Base-by-base conservation (phyloP, 2,113 vertebrate species). In the Nipponia nippon region DNA sequence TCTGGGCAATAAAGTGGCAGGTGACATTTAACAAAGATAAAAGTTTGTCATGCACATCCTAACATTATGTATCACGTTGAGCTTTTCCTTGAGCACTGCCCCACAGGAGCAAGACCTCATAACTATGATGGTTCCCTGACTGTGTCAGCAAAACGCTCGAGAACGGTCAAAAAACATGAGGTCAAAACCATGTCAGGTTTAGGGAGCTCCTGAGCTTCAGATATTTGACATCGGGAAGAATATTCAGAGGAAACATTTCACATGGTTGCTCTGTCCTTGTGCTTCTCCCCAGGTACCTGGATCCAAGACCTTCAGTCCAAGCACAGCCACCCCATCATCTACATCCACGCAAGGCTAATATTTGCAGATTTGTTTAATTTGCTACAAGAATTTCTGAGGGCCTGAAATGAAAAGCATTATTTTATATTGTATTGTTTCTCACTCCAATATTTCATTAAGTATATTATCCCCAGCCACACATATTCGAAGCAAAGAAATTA, bases 51-150 rank as follows among this genome's bases (percentile, higher is more conserved):
- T 13, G 40, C 52, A n/a, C 26, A 36, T 34, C 72, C 30, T 56
- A 59, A 49, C 0, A 0, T 61, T 44, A 56, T 0, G 2, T 46
- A 13, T 23, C 17, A 83, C 0, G 0, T 0, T 36, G 52, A 80
- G 71, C 22, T 83, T 32, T 58, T n/a, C 2, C 0, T 10, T 32
- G 27, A 87, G 84, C 23, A 27, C 26, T 67, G 66, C 11, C 47
- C 13, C 50, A 40, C 16, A 62, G 25, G 13, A 71, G 16, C 15
- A 21, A 62, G 36, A 53, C 32, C 47, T 75, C 47, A 14, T 1
- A 4, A 32, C 38, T 49, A 2, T 2, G 22, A 32, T 40, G 30
- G 47, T 4, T 88, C 47, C 55, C 16, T 49, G 18, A 20, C 1
- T 0, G 44, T 7, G 29, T 7, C 58, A 50, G 78, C 49, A 63